Evolutionary conservation across 2,113 vertebrate genomes (phyloP), one percentile per base, ranked within the genome.

Genomic region (Trachemys scripta): DNA sequence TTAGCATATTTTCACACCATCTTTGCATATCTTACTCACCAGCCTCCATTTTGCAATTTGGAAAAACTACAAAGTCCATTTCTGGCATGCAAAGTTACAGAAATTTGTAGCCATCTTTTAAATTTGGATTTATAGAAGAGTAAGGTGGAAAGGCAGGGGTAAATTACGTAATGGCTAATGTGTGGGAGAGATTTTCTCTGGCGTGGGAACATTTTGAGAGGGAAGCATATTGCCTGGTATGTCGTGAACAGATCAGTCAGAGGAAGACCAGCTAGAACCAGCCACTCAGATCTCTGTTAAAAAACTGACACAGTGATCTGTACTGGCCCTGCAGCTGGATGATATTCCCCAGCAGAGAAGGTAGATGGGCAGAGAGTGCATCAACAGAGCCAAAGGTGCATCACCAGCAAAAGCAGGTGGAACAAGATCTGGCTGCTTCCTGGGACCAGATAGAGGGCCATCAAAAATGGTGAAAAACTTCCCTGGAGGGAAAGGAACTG

Each of bases 381-480:
- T 62, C 29, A 62, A 8, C 31, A 13, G 59, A 31, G 59, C 84
- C 78, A 90, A 87, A 96, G n/a, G 78, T 92, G 85, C 90, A 91
- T 54, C 92, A 95, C 80, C 89, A 91, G 80, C 85, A 93, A 96
- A 97, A 93, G 96, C 96, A 93, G 65, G 90, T 81, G 50, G 93
- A 97, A 96, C 89, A 91, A 96, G 90, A 87, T 95, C 95, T 95
- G 92, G 82, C 85, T 94, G 85, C 95, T 92, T 93, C 91, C 92
- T 88, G 87, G 89, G 92, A 94, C 49, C 96, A 96, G 90, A 95
- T 96, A 96, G 95, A 84, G 31, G 75, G 81, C 92, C 94, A 88
- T 94, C 89, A 97, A 79, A 91, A 96, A 83, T 53, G 16, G 11
- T 76, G 91, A 90, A 92, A 93, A 96, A 75, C 90, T 97, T 87